Evolutionary conservation across 2,797 vertebrate species (phyloP).

Genomic region (Platalea minor): DNA sequence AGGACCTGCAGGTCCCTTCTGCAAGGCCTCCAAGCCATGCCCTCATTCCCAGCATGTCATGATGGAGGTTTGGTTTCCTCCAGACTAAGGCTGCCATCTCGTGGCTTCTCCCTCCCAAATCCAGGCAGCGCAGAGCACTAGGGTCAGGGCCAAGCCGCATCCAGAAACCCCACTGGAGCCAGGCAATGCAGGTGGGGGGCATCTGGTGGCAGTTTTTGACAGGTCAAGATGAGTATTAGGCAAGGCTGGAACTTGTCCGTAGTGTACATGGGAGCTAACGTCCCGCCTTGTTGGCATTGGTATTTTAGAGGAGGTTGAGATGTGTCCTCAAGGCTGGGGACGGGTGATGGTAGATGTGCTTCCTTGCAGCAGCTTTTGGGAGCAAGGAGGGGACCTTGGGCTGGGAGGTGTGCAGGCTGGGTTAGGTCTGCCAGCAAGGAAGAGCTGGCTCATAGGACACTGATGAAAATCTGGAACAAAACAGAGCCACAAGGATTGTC

Average conservation of each 20-base stretch:
- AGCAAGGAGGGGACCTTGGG: background rate
- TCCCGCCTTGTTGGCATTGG: background rate
- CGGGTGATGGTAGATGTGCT: background rate
- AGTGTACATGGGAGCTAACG: rapidly evolving
- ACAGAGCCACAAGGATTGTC: background rate
- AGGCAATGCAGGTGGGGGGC: rapidly evolving
- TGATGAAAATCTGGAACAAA: background rate
- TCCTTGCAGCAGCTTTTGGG: background rate
- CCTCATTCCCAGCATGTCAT: background rate
- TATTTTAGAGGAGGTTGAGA: background rate
- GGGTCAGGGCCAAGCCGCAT: background rate
- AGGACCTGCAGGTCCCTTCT: background rate
- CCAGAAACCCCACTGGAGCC: background rate
- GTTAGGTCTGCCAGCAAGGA: background rate
- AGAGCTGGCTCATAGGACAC: background rate
- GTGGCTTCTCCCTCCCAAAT: conserved; percentile 31
- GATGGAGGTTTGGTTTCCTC: background rate
- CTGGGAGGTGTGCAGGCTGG: background rate
- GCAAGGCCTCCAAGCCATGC: background rate
- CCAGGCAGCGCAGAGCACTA: rapidly evolving
- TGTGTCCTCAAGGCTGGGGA: background rate
- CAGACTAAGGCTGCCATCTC: conserved; percentile 49
- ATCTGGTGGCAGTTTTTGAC: background rate
- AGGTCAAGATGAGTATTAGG: background rate
- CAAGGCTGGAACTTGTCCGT: rapidly evolving